Evolutionary conservation across 2,888 invertebrate species (phyloP), one percentile per base, ranked within the genome.

Genomic region (Thecocarcelia acutangulata): DNA sequence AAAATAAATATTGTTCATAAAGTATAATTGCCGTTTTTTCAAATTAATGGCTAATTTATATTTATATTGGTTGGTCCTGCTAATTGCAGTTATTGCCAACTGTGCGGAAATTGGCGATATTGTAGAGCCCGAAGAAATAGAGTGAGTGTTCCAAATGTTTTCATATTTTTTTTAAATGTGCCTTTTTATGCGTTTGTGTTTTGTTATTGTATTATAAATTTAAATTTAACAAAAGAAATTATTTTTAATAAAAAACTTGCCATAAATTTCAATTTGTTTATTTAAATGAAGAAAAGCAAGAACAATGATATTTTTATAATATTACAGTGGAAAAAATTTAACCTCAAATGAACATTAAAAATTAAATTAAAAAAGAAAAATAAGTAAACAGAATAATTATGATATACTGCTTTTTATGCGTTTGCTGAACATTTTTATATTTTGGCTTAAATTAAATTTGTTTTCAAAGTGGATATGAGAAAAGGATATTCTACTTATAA

Each of bases 41-140:
- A 54, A 61, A 50, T 50, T 52, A 73, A 81, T 82, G 82, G 82
- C 77, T 64, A 78, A 82, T 74, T 69, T 78, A 52, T 82, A 74
- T 82, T 69, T 74, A 54, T 82, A 70, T 48, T 12, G 68, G 15
- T 58, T 69, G 46, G 74, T 78, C 64, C 72, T 82, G 66, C 74
- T 82, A 74, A 69, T 78, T 69, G 63, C 58, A 54, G 74, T 58
- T 28, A 24, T 64, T 48, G 77, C 56, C 12, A 61, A 59, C 42
- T 59, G 64, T 28, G 52, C 50, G 9, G 84, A 84, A 54, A 59
- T 50, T 66, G 79, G 42, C 33, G 79, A 83, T 66, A 73, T 79
- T 74, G 82, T 73, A 11, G 76, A 82, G 42, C 76, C 64, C 15
- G 79, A 73, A 48, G 61, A 78, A 28, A 73, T 69, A 37, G 72